Evolutionary conservation across 2,888 invertebrate genomes (phyloP), one percentile per base, ranked within the genome.

Genomic region (Seira ritae): DNA sequence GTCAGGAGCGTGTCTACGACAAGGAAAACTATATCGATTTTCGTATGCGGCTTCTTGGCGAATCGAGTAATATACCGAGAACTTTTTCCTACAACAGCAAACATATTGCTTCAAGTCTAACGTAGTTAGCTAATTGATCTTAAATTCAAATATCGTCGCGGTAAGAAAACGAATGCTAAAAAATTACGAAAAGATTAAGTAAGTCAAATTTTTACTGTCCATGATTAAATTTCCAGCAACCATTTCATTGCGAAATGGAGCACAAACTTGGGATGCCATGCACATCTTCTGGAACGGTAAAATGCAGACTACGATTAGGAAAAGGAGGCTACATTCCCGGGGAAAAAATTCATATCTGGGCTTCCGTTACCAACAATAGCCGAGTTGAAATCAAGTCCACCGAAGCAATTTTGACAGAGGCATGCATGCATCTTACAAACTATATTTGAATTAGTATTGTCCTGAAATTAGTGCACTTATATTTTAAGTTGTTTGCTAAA

Each of bases 11-110:
- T 89, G 94, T 96, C 46, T 96, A 95, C 91, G 97, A 97, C 91
- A 95, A 96, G 91, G 97, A 97, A 91, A 97, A 97, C 91, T 97
- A 97, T 90, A 97, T 97, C 89, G 97, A 98, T 92, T 98, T 97
- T 91, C 93, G 97, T 87, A 97, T 97, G 97, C 93, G 97, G 88
- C 92, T 97, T 31, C 93, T 97, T 17, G 97, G 97, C 67, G 97
- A 97, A 92, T 94, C 95, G 91, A 95, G 94, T 93, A 91, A 84
- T 81, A 20, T 19, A n/a, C n/a, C 96, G 91, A 97, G 97, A 90
- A 96, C 97, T 60, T 94, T 62, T 22, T 31, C 73, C 62, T 60
- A 42, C 42, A 42, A 42, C 6, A 42, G 42, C 42, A 42, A n/a
- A n/a, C n/a, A n/a, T n/a, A n/a, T n/a, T n/a, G n/a, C n/a, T n/a